Percentiles rank a stretch among this genome's conserved stretches.
phyloP scores from a whole-genome alignment of 2,113 vertebrate species.

The Corapipo altera region DNA sequence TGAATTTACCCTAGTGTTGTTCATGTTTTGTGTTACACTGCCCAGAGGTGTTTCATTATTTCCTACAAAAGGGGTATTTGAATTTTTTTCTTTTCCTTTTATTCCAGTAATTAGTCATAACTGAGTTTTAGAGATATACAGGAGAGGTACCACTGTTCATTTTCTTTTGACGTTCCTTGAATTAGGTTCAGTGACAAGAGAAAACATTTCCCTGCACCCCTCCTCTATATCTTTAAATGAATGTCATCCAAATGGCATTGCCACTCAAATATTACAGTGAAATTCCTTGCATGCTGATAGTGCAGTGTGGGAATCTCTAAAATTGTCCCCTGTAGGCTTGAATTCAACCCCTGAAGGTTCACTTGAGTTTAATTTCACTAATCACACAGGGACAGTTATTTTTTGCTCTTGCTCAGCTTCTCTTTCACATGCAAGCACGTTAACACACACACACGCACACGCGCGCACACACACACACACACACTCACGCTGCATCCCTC shows the following conservation, averaged over 20 bases:
- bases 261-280: not conserved
- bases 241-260: not conserved
- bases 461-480: not conserved
- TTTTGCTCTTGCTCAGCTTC: constrained; percentile 13
- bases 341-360: constrained; percentile 18
- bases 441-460: not conserved
- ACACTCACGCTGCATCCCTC: not conserved
- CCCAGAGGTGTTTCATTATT: not conserved
- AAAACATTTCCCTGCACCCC: not conserved
- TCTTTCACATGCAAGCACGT: not conserved
- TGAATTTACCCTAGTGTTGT: not conserved
- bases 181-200: not conserved
- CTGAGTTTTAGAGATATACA: not conserved
- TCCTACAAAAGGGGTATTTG: not conserved
- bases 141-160: not conserved
- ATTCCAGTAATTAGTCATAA: not conserved
- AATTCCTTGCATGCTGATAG: not conserved
- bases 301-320: not conserved
- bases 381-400: constrained; percentile 16
- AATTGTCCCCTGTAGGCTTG: not conserved
- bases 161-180: not conserved
- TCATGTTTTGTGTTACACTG: not conserved
- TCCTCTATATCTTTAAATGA: not conserved
- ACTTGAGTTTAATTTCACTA: constrained; percentile 51
- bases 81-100: not conserved